phyloP scores from a whole-genome alignment of 1,140 invertebrate species.

The Scaptomyza pallida region DNA sequence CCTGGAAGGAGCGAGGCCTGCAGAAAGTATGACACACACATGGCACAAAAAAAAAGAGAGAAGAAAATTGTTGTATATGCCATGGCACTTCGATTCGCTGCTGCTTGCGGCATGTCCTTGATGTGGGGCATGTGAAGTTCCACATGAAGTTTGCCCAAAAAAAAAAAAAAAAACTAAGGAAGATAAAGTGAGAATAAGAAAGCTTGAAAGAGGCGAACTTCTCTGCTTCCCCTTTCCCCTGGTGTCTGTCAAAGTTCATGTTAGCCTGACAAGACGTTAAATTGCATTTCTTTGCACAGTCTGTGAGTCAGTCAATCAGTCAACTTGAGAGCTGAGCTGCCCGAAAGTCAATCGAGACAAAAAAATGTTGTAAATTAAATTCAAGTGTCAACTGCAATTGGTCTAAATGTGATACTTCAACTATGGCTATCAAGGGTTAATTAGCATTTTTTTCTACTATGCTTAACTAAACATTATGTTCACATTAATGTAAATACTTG shows the following conservation, averaged over 20 bases:
- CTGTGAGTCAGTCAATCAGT: neutral
- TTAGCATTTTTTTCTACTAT: too few relatives aligned
- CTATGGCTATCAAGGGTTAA: too few relatives aligned
- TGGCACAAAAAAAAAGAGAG: slow-evolving; percentile 21
- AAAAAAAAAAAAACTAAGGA: too few relatives aligned
- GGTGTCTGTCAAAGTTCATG: slow-evolving; percentile 15
- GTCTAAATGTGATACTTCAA: too few relatives aligned
- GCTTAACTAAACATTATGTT: too few relatives aligned
- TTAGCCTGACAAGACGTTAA: slow-evolving; percentile 12
- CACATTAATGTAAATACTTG: too few relatives aligned
- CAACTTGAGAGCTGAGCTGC: neutral
- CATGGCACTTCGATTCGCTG: slow-evolving; percentile 15
- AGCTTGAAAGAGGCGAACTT: neutral
- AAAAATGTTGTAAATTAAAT: neutral
- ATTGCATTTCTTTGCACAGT: neutral
- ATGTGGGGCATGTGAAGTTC: slow-evolving; percentile 25
- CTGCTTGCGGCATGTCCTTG: slow-evolving; percentile 23
- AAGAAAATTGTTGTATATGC: slow-evolving; percentile 18
- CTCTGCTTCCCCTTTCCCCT: neutral
- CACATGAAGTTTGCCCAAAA: neutral
- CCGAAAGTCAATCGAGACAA: neutral
- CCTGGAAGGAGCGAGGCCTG: slow-evolving; percentile 27
- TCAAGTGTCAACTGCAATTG: neutral
- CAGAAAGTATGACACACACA: slow-evolving; percentile 32
- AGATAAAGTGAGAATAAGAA: neutral